Base-by-base conservation (phyloP, 2,888 invertebrate species). In the Leptinotarsa juncta region DNA sequence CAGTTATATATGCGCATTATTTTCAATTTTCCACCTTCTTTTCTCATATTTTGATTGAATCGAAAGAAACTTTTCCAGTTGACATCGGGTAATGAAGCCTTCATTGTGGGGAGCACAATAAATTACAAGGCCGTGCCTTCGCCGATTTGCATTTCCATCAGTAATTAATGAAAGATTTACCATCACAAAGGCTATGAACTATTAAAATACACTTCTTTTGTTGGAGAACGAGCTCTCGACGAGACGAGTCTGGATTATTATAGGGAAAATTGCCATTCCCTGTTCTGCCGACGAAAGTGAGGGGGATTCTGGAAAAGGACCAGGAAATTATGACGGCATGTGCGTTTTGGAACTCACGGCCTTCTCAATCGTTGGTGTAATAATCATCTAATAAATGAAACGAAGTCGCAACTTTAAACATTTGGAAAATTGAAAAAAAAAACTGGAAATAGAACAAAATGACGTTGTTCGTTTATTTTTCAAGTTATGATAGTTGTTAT, bases 141-240 rank as follows among this genome's bases (percentile, higher is more conserved):
- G 57, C 67, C 74, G 75, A 78, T 77, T 78, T 77, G 72, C 78
- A 78, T 78, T 78, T 77, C 75, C 78, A 77, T 78, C 78, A 73
- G 76, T 78, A 78, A 78, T 78, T 78, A 77, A 78, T 76, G 74
- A 77, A 75, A 78, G 73, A 78, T 77, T 78, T 75, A 77, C 73
- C 78, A 77, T 77, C 71, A 77, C 78, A 78, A 78, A 78, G 77
- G 75, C 70, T 55, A 51, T 23, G 66, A 73, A 74, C 76, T 74
- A 60, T 70, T 74, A 66, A 75, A 72, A 73, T 75, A 76, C 55
- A 74, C 76, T 78, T 75, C 78, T 76, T 76, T 76, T 75, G 78
- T 78, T 72, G 48, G 68, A 60, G n/a, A 69, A 48, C 68, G 62
- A 71, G 55, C 23, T 57, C 60, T 60, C 60, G 26, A 60, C 60